phyloP scores from a whole-genome alignment of 2,888 invertebrate species.

The Orthonychiurus folsomi region DNA sequence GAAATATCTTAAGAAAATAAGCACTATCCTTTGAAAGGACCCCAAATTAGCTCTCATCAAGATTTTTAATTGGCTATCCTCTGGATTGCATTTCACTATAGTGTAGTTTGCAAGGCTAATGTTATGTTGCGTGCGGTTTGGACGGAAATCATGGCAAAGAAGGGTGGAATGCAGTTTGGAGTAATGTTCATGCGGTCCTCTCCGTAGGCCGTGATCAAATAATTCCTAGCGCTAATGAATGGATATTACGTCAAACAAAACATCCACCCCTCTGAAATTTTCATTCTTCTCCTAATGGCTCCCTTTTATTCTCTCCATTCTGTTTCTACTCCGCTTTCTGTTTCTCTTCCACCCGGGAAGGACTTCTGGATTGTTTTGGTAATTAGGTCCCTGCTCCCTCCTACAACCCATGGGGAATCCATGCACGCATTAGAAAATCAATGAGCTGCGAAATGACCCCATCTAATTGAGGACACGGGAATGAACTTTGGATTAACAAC shows the following conservation, averaged over 20 bases:
- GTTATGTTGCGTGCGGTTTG: not conserved
- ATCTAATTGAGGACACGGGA: too few species aligned
- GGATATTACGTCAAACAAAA: not conserved
- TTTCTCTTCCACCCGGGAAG: too few species aligned
- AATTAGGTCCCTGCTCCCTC: too few species aligned
- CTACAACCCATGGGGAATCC: too few species aligned
- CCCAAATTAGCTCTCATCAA: too few species aligned
- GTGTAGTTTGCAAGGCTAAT: not conserved
- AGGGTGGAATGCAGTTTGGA: not conserved
- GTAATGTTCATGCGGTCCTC: not conserved
- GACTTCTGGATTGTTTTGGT: too few species aligned
- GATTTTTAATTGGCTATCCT: not conserved
- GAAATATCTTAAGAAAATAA: too few species aligned
- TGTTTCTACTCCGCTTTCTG: not conserved
- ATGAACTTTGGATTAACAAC: too few species aligned
- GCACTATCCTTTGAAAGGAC: too few species aligned
- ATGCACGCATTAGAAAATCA: too few species aligned
- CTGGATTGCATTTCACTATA: not conserved
- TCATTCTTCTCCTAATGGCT: not conserved
- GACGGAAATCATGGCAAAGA: not conserved
- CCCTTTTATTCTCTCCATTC: not conserved
- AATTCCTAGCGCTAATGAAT: not conserved
- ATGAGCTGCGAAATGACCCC: not conserved
- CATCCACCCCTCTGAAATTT: not conserved
- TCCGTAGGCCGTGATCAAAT: not conserved